Conservation (phyloP, 92 coral and sea anemone genomes). For the Chrysogorgia sp. region DNA sequence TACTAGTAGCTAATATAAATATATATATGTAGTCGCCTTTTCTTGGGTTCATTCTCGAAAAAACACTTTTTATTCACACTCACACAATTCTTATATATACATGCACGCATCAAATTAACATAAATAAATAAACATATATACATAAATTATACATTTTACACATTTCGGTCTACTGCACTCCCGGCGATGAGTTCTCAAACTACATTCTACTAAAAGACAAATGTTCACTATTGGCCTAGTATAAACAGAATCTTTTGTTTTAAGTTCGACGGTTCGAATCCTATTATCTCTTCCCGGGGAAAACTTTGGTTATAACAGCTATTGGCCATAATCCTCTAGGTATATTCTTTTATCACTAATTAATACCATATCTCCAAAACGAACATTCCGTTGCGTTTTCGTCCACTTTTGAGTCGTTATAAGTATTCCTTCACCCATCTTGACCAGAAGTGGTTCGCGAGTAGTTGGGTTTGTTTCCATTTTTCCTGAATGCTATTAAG, state of each 20-base stretch:
- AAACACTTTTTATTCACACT: too few species aligned
- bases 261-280: slow-evolving; percentile 52
- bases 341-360: slow-evolving; percentile 36
- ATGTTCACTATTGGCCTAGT: slow-evolving; percentile 46
- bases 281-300: slow-evolving; percentile 46
- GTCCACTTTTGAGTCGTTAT: slow-evolving; percentile 51
- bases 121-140: too few species aligned
- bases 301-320: slow-evolving; percentile 46
- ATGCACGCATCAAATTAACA: too few species aligned
- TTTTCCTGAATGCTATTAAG: slow-evolving; percentile 45
- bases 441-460: slow-evolving; percentile 61
- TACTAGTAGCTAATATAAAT: too few species aligned
- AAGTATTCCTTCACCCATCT: slow-evolving; percentile 61
- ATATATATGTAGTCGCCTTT: too few species aligned
- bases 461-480: too few species aligned
- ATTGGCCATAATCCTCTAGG: slow-evolving; percentile 53
- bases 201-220: slow-evolving; percentile 49
- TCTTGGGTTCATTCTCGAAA: too few species aligned
- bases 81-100: too few species aligned
- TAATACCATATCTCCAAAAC: slow-evolving; percentile 42
- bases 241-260: slow-evolving; percentile 46
- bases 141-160: too few species aligned
- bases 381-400: slow-evolving; percentile 27
- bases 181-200: slow-evolving; percentile 16
- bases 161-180: slow-evolving; percentile 5